Conservation (phyloP, 2,888 invertebrate genomes). For the Ashinkailepas kermadecensis region DNA sequence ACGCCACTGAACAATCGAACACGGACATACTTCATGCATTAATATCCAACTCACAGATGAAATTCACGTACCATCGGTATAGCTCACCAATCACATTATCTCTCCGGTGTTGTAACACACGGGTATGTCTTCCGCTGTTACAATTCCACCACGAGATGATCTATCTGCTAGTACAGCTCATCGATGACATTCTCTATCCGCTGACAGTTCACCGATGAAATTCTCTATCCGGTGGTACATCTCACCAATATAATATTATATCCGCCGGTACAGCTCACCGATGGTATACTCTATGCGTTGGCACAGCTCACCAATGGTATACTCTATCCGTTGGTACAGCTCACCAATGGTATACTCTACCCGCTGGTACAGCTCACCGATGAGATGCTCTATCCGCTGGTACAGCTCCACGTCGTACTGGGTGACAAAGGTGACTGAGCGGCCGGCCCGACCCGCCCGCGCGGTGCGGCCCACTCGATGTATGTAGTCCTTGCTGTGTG, state of each 20-base stretch:
- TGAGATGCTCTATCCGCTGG: slow-evolving; percentile 91
- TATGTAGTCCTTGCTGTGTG: slow-evolving; percentile 97
- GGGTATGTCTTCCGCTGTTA: too few species aligned
- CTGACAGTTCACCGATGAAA: too few species aligned
- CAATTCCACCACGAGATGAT: slow-evolving; percentile 90
- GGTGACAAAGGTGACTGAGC: slow-evolving; percentile 90
- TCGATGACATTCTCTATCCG: too few species aligned
- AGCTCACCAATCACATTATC: too few species aligned
- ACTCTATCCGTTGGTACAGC: too few species aligned
- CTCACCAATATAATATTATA: accelerated
- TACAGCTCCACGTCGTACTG: slow-evolving; percentile 97
- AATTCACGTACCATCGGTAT: too few species aligned
- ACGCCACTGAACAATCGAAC: too few species aligned
- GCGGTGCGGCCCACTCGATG: slow-evolving; percentile 96
- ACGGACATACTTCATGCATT: too few species aligned
- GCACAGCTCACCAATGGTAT: slow-evolving; percentile 60
- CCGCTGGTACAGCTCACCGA: slow-evolving; percentile 41
- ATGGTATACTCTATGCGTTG: slow-evolving; percentile 94
- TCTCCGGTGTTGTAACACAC: too few species aligned
- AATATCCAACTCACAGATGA: too few species aligned
- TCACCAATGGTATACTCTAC: too few species aligned
- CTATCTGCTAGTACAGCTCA: slow-evolving; percentile 93
- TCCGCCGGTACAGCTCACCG: not conserved
- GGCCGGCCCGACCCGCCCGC: slow-evolving; percentile 87
- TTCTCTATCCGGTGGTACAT: accelerated